Percentiles rank a stretch among this genome's conserved stretches.
Conservation (phyloP, 2,888 invertebrate genomes). For the Eustalomyia histrio region DNA sequence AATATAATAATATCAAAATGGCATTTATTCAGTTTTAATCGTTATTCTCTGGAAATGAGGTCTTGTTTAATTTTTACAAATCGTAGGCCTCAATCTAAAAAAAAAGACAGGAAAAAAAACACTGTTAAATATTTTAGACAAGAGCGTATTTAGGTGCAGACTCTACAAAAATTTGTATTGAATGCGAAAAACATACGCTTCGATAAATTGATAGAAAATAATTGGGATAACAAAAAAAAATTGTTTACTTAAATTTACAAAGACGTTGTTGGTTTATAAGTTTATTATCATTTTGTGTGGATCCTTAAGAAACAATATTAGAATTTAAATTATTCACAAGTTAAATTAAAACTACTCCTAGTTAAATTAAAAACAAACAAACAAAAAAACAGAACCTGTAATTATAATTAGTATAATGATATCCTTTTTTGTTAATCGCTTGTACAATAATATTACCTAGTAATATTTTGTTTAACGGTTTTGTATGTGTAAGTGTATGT, state of each 20-base stretch:
- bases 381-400: constrained; percentile 44
- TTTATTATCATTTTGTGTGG: constrained; percentile 33
- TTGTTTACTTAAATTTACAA: neutral
- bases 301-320: constrained; percentile 42
- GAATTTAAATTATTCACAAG: constrained; percentile 50
- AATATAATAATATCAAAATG: too few species aligned
- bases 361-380: constrained; percentile 22
- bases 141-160: too few species aligned
- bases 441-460: constrained; percentile 55
- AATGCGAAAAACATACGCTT: too few species aligned
- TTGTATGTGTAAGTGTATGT: constrained; percentile 25
- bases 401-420: constrained; percentile 47
- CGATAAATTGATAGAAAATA: too few species aligned
- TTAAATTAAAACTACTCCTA: constrained; percentile 10
- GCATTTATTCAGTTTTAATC: too few species aligned
- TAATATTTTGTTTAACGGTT: constrained; percentile 52
- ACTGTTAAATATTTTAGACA: too few species aligned
- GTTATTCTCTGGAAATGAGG: too few species aligned
- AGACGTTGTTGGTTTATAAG: neutral
- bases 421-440: constrained; percentile 43
- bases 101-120: too few species aligned
- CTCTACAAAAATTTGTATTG: too few species aligned
- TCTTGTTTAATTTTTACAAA: too few species aligned
- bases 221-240: too few species aligned
- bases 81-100: too few species aligned